Evolutionary conservation across 2,888 invertebrate species (phyloP).

Genomic region (Cephus rjabovi): DNA sequence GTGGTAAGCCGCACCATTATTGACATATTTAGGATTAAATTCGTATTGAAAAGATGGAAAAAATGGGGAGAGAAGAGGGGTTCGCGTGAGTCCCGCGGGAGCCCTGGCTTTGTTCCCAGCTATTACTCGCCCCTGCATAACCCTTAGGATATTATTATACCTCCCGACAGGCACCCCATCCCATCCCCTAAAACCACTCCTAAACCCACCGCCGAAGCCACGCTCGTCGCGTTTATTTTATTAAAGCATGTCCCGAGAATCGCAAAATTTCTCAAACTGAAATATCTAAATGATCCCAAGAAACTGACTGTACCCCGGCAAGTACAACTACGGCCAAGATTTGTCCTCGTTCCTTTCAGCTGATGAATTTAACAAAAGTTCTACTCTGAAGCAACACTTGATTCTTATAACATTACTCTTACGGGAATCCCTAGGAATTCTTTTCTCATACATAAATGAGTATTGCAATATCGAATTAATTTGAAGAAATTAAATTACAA

Average conservation of each 20-base stretch:
- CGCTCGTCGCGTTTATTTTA: constrained; percentile 64
- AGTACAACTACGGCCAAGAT: neutral
- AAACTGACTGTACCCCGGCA: neutral
- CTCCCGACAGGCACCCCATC: constrained; percentile 34
- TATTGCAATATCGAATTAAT: too few species aligned
- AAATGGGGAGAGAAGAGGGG: constrained; percentile 29
- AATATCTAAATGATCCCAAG: neutral
- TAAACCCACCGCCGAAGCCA: constrained; percentile 39
- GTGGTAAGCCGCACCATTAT: constrained; percentile 39
- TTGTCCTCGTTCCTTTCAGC: neutral
- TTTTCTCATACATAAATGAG: too few species aligned
- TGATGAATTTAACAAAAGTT: too few species aligned
- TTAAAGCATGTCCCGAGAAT: constrained; percentile 58
- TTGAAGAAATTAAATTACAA: too few species aligned
- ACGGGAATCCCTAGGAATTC: too few species aligned
- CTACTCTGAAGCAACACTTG: too few species aligned
- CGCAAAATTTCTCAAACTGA: constrained; percentile 1
- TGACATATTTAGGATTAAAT: constrained; percentile 62
- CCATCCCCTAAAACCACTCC: constrained; percentile 29
- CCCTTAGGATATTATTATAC: constrained; percentile 66
- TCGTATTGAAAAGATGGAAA: constrained; percentile 45
- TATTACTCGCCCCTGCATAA: constrained; percentile 63
- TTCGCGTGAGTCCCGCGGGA: constrained; percentile 47
- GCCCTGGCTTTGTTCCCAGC: constrained; percentile 65
- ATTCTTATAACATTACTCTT: too few species aligned